Percentiles rank a stretch among this genome's conserved stretches.
Evolutionary conservation across 2,888 invertebrate genomes (phyloP).

Genomic region (Scrobipalpa costella): DNA sequence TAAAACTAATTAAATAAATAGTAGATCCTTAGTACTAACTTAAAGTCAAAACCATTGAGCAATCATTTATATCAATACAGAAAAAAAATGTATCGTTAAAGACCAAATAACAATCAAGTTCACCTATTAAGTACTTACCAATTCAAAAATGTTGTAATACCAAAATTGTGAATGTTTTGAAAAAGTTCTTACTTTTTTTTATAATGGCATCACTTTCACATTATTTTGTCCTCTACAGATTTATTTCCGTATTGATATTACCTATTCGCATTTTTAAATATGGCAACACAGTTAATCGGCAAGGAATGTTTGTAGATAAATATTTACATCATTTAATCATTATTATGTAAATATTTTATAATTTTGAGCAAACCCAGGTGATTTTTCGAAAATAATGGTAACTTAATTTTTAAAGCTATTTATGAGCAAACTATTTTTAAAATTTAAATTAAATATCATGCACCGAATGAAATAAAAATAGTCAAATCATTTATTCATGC

Average conservation of each 20-base stretch:
- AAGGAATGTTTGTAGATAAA: conserved; percentile 9
- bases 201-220: background rate
- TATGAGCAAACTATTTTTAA: background rate
- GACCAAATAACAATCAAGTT: no score
- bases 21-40: conserved; percentile 6
- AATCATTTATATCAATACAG: background rate
- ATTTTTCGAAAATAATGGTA: background rate
- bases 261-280: conserved; percentile 17
- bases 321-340: background rate
- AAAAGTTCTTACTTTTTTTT: no score
- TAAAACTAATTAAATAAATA: conserved; percentile 21
- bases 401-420: background rate
- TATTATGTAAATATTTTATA: background rate
- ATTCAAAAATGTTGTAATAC: no score
- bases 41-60: conserved; percentile 23
- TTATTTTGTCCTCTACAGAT: background rate
- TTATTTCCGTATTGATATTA: background rate
- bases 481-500: no score
- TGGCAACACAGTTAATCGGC: conserved; percentile 27
- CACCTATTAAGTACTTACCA: no score
- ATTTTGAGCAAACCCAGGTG: conserved; percentile 13
- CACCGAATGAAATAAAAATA: no score
- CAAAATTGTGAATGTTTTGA: no score
- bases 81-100: background rate
- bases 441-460: background rate